Conservation (phyloP, 2,113 vertebrate species). For the Corynorhinus townsendii region DNA sequence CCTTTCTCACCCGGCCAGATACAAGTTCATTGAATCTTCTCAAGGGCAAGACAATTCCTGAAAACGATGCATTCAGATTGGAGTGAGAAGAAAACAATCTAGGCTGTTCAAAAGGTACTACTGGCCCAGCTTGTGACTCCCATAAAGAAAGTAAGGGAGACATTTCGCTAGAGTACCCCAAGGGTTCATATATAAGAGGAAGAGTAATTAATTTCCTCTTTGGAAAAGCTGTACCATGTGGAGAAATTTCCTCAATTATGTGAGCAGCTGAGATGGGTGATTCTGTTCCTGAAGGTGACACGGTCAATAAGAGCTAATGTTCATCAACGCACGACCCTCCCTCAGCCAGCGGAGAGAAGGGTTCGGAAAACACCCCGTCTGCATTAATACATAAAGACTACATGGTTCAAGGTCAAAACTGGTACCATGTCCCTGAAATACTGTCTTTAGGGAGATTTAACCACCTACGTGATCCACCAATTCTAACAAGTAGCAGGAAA, state of each 20-base stretch:
- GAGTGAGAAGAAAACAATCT: neutral
- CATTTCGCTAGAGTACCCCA: neutral
- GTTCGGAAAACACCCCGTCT: neutral
- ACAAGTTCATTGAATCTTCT: conserved; percentile 38
- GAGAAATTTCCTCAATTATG: conserved; percentile 17
- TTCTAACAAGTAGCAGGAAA: conserved; percentile 8
- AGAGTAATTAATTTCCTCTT: conserved; percentile 13
- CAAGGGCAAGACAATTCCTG: neutral
- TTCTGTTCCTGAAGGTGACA: neutral
- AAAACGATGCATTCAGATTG: neutral
- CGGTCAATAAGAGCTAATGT: neutral
- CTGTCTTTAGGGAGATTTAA: neutral
- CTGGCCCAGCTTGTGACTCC: neutral
- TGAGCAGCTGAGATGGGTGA: neutral
- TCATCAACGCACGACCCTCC: neutral
- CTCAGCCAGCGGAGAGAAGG: neutral
- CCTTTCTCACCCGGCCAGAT: neutral
- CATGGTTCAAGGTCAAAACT: conserved; percentile 9
- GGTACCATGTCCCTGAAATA: conserved; percentile 1
- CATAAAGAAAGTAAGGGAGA: neutral
- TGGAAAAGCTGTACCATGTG: neutral
- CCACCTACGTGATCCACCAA: neutral
- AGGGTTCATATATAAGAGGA: neutral
- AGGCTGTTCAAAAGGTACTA: neutral
- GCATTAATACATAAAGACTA: neutral